These are phyloP conservation scores for Gambelia wislizenii DNA, from an alignment of 2,797 vertebrate species.

Conservation along the genomic window DNA sequence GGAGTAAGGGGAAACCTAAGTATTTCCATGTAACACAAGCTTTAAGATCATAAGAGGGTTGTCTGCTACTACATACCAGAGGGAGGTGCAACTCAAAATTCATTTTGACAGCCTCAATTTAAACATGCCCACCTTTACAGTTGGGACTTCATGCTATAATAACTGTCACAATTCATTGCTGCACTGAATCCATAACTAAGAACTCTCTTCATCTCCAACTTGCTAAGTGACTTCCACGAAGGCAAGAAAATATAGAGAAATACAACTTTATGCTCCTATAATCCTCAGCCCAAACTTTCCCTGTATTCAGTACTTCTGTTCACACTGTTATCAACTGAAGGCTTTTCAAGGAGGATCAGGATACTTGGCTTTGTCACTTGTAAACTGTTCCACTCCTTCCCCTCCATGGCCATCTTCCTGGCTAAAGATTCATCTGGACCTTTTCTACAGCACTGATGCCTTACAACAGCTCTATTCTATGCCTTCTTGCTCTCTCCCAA, in stretches of 20 bases:
- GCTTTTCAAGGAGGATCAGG: background rate
- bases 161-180: slow-evolving; percentile 75
- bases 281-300: background rate
- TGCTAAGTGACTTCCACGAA: slow-evolving; percentile 51
- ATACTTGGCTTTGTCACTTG: background rate
- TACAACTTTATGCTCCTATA: slow-evolving; percentile 42
- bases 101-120: slow-evolving; percentile 73
- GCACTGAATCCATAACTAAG: slow-evolving; percentile 48
- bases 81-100: slow-evolving; percentile 71
- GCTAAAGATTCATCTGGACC: background rate
- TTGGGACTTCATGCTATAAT: slow-evolving; percentile 66
- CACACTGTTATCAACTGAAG: background rate
- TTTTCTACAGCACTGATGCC: background rate
- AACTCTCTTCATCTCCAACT: slow-evolving; percentile 43
- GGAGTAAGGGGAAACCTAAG: slow-evolving; percentile 57
- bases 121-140: slow-evolving; percentile 70
- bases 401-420: background rate
- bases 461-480: background rate
- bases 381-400: too few species aligned
- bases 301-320: background rate
- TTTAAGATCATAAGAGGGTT: slow-evolving; percentile 66
- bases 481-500: background rate
- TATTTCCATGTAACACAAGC: slow-evolving; percentile 56
- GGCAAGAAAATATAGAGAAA: slow-evolving; percentile 53
- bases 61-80: slow-evolving; percentile 64